Conservation (phyloP, 2,888 invertebrate species). For the Listrodromus nycthemerus region DNA sequence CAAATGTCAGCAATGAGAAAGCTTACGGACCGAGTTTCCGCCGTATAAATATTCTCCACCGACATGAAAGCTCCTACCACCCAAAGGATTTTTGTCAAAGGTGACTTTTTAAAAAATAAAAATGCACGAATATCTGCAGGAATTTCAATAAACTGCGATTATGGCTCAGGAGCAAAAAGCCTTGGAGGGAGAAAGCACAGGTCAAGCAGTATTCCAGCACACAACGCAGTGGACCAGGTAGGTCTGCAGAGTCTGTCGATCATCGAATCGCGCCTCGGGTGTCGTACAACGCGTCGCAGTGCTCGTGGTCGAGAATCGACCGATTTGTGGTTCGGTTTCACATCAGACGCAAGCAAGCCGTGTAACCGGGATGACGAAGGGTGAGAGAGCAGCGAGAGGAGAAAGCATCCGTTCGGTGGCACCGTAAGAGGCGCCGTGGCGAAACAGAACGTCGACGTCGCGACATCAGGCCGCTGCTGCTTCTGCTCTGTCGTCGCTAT, state of each 20-base stretch:
- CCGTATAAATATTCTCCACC: background rate
- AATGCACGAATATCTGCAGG: background rate
- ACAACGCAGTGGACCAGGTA: background rate
- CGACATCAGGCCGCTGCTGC: conserved; percentile 40
- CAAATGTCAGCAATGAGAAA: background rate
- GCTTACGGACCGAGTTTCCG: background rate
- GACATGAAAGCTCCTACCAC: background rate
- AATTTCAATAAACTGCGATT: background rate
- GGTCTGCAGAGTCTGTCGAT: conserved; percentile 4
- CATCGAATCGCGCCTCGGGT: background rate
- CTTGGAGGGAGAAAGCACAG: background rate
- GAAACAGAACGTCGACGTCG: conserved; percentile 55
- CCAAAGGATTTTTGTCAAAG: background rate
- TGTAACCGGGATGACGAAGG: conserved; percentile 22
- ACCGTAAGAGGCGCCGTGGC: conserved; percentile 16
- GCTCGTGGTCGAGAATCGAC: conserved; percentile 42
- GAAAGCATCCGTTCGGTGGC: conserved; percentile 43
- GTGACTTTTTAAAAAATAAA: background rate
- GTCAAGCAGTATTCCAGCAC: background rate
- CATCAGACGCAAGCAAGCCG: conserved; percentile 22
- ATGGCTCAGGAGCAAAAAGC: background rate
- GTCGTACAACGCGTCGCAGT: conserved; percentile 30
- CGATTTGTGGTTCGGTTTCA: conserved; percentile 51
- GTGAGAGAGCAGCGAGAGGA: background rate
- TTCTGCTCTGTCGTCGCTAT: conserved; percentile 55